Evolutionary conservation across 2,888 invertebrate genomes (phyloP), one percentile per base, ranked within the genome.

Genomic region (Rhagonycha lutea): DNA sequence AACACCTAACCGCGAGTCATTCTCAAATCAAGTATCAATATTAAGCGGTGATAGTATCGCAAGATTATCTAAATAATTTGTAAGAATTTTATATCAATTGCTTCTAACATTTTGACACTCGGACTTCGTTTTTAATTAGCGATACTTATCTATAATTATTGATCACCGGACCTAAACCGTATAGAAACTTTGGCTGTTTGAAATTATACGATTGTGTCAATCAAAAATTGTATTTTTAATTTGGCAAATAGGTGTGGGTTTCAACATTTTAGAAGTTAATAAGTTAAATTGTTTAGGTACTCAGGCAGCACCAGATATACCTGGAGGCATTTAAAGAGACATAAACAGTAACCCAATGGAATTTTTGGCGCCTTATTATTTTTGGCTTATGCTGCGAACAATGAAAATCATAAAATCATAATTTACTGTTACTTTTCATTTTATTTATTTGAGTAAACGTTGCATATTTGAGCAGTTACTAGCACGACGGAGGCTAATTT

Each of bases 41-140:
- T 47, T 47, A 47, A 70, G 62, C 47, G 11, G 14, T 18, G 77
- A 77, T 77, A 77, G 65, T 32, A 77, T 77, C 77, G 29, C 14
- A 14, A 12, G 70, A 70, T 70, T 63, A 63, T 69, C 26, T 28
- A 14, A 62, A 61, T 67, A 72, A 72, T 72, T 72, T 68, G 68
- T 72, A 32, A 28, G 47, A 72, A 63, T 67, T 72, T 67, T 28
- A 71, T 47, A 47, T n/a, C 47, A 47, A 47, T 47, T n/a, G 47
- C 47, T 47, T 47, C 47, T 47, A 47, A 47, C 47, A 47, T 47
- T 47, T 47, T 47, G 47, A 47, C 47, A 47, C 47, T 47, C n/a
- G 47, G 47, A 47, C 47, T 47, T 47, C n/a, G 47, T 47, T 47
- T 47, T 47, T 47, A 47, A 47, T 47, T 47, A 47, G 47, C 47